Evolutionary conservation across 2,113 vertebrate genomes (phyloP).

Genomic region (Romanogobio albipinnatus): DNA sequence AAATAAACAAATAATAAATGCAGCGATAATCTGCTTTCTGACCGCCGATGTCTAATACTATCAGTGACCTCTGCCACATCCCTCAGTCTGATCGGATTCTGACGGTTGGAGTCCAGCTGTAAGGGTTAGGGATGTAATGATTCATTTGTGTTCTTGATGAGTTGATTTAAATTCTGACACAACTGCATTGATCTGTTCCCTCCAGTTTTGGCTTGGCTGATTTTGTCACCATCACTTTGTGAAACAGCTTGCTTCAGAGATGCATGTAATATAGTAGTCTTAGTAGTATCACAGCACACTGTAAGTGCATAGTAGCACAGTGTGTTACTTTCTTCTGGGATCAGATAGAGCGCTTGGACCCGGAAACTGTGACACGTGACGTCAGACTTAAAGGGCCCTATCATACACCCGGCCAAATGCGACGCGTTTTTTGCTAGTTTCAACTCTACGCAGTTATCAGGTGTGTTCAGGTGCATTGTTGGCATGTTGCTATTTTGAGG

Average conservation of each 20-base stretch:
- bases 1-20: not conserved
- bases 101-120: not conserved
- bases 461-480: too few relatives aligned
- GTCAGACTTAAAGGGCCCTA: not conserved
- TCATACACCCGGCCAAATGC: too few relatives aligned
- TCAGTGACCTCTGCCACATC: not conserved
- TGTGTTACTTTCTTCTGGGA: not conserved
- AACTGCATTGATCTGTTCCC: not conserved
- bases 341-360: not conserved
- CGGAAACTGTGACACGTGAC: not conserved
- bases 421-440: too few relatives aligned
- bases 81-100: conserved; percentile 15
- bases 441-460: too few relatives aligned
- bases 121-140: not conserved
- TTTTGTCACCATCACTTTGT: too few relatives aligned
- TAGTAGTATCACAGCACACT: not conserved
- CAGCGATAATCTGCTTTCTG: conserved; percentile 27
- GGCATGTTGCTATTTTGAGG: too few relatives aligned
- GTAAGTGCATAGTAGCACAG: not conserved
- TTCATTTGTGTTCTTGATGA: not conserved
- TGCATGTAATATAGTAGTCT: not conserved
- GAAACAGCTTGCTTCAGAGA: too few relatives aligned
- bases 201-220: too few relatives aligned
- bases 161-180: not conserved
- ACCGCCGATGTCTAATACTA: conserved; percentile 1